Percentiles rank a stretch among this genome's conserved stretches.
Conservation (phyloP, 2,113 vertebrate species). For the Aepyceros melampus region DNA sequence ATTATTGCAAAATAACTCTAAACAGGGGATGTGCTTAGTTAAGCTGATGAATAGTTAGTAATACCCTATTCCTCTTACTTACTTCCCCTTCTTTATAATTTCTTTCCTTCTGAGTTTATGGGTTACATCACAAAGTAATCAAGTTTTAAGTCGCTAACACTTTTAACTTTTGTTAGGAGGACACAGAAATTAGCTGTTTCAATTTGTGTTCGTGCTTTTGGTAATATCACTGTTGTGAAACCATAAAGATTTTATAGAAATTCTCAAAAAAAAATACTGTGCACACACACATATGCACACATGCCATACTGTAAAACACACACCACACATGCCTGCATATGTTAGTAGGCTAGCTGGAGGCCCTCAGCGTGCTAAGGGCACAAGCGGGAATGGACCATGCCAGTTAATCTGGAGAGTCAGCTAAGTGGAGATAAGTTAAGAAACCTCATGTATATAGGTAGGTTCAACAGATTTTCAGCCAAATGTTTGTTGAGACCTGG, state of each 20-base stretch:
- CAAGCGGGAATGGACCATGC: background rate
- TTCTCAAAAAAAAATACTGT: background rate
- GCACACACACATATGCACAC: background rate
- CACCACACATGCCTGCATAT: rapidly evolving
- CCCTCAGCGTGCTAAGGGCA: background rate
- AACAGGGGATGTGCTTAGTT: background rate
- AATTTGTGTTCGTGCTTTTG: background rate
- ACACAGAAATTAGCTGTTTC: background rate
- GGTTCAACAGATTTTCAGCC: background rate
- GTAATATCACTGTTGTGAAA: background rate
- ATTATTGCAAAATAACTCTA: background rate
- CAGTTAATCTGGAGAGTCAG: background rate
- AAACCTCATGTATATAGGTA: background rate
- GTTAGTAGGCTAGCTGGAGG: background rate
- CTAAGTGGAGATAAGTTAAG: background rate
- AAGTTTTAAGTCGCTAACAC: background rate
- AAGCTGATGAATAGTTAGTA: background rate
- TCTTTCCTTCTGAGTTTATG: background rate
- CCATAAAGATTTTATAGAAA: background rate
- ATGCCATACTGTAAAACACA: background rate
- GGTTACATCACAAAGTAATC: background rate
- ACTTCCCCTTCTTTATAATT: background rate
- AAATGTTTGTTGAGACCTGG: background rate
- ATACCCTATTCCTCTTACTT: background rate
- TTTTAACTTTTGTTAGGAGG: background rate